Base-by-base conservation (phyloP, 1,140 invertebrate genomes). In the Microplitis demolitor region DNA sequence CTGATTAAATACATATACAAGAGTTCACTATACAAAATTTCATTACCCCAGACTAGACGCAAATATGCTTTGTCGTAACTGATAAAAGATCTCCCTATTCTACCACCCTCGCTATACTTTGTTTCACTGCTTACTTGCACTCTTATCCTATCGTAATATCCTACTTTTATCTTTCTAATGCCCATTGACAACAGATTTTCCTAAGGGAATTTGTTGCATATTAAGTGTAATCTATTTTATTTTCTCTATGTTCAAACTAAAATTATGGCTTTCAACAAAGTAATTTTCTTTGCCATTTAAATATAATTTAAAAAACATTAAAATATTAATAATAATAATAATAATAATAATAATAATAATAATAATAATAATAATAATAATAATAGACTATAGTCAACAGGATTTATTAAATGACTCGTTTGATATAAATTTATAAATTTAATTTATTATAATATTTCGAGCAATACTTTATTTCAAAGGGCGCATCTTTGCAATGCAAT, bases 31-130 rank as follows among this genome's bases (percentile, higher is more conserved):
- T 77, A 72, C 73, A 81, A 78, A 77, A 79, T 83, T 84, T 85
- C 82, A 83, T 85, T 83, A 80, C 79, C 78, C 77, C 35, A 39
- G 50, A 72, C 74, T 74, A 76, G 24, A 34, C 37, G 50, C 50
- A 24, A 35, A 61, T 39, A 45, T 60, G 56, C 35, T 31, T 66
- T 72, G 70, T 66, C 35, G 45, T 62, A 51, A 37, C 61, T 66
- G 70, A 72, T 72, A 72, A 72, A 60, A 66, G 62, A 69, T 69
- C 67, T 69, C 67, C 33, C 50, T 53, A 34, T 69, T 60, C 37
- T 35, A 35, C 24, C 54, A 60, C 39, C 37, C 54, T 58, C 60
- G 16, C 34, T 34, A 37, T 68, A 50, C 11, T 67, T 31, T 24
- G 50, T 51, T 31, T 51, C 54, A 37, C 37, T 45, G 31, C 16